phyloP scores from a whole-genome alignment of 1,140 invertebrate genomes.

The Pristionchus pacificus region DNA sequence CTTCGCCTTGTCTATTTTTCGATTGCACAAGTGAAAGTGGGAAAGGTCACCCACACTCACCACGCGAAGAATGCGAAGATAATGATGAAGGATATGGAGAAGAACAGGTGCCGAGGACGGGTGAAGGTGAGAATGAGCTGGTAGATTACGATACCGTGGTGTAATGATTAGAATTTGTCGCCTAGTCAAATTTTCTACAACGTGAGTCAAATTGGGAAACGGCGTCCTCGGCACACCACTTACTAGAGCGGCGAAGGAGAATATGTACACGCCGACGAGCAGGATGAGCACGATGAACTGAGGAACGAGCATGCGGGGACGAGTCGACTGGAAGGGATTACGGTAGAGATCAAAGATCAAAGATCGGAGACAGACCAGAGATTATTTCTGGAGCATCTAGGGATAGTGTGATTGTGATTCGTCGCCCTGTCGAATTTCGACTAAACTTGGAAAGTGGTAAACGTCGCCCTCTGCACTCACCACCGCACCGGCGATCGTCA shows the following conservation, averaged over 20 bases:
- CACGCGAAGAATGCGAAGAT: slow-evolving; percentile 2
- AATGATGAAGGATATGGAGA: slow-evolving; percentile 2
- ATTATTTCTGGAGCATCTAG: too few relatives aligned
- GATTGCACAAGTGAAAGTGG: background rate
- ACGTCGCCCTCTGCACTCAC: too few relatives aligned
- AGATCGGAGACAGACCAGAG: too few relatives aligned
- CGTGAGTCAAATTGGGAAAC: background rate
- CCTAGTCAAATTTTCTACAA: too few relatives aligned
- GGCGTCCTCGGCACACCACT: too few relatives aligned
- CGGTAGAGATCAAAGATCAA: background rate
- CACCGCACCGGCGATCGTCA: background rate
- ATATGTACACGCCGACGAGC: slow-evolving; percentile 1
- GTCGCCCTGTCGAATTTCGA: too few relatives aligned
- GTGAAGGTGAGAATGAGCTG: slow-evolving; percentile 6
- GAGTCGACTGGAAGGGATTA: background rate
- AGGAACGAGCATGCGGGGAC: slow-evolving; percentile 1
- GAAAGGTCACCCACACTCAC: background rate
- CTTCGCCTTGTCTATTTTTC: too few relatives aligned
- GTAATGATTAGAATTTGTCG: too few relatives aligned
- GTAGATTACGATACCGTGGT: background rate
- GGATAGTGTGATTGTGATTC: too few relatives aligned
- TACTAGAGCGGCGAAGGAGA: background rate
- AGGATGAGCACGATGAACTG: background rate
- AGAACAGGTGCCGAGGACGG: background rate
- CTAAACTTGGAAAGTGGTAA: too few relatives aligned